phyloP scores from a whole-genome alignment of 2,113 vertebrate species.

The Nicator chloris region DNA sequence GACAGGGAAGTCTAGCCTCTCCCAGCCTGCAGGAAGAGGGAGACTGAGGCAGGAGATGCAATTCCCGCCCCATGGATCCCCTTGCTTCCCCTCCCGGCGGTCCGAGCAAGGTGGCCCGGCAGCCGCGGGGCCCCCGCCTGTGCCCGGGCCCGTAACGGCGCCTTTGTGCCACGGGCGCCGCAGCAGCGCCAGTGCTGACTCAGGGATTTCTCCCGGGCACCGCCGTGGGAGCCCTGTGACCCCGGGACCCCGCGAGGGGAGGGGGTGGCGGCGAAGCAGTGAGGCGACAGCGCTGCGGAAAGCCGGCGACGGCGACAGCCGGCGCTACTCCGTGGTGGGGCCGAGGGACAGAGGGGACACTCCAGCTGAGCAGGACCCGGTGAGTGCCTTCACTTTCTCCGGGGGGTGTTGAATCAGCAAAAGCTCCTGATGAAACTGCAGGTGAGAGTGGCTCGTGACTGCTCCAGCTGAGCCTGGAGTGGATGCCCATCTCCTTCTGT shows the following conservation, averaged over 20 bases:
- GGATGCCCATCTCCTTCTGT: neutral
- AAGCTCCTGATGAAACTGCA: neutral
- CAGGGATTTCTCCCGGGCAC: neutral
- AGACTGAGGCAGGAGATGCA: neutral
- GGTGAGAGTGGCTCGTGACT: neutral
- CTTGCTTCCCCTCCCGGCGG: accelerated
- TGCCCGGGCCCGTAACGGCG: neutral
- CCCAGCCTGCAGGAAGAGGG: neutral
- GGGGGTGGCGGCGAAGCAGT: neutral
- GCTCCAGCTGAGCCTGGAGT: accelerated
- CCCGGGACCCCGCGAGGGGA: neutral
- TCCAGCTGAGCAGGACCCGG: neutral
- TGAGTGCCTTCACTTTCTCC: neutral
- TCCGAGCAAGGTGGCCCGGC: accelerated
- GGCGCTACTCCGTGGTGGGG: accelerated
- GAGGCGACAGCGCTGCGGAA: neutral
- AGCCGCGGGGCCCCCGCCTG: neutral
- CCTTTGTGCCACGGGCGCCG: neutral
- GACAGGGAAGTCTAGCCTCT: neutral
- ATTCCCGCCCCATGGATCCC: accelerated
- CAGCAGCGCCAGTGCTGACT: constrained; percentile 26
- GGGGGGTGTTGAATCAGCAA: neutral
- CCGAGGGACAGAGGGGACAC: neutral
- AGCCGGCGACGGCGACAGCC: neutral
- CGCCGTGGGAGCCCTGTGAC: constrained; percentile 28